phyloP scores from a whole-genome alignment of 2,888 invertebrate species.

The Mantis religiosa region DNA sequence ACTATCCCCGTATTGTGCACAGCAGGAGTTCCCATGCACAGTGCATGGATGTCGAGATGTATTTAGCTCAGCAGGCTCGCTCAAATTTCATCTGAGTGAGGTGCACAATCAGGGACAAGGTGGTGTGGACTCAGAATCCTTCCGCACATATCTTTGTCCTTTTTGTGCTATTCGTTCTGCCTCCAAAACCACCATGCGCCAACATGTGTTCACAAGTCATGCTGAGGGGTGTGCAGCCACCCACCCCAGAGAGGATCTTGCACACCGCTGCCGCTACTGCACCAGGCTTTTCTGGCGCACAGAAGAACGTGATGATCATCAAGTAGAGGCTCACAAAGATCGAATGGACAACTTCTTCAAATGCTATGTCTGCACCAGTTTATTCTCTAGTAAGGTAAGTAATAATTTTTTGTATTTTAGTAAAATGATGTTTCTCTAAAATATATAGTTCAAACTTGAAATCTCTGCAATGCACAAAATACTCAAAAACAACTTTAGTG shows the following conservation, averaged over 20 bases:
- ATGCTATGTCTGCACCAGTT: slow-evolving; percentile 27
- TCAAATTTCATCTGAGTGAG: slow-evolving; percentile 3
- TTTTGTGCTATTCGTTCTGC: slow-evolving; percentile 34
- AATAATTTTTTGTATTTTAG: not conserved
- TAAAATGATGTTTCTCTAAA: too few species aligned
- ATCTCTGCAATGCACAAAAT: too few species aligned
- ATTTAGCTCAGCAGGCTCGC: slow-evolving; percentile 12
- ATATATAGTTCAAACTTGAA: too few species aligned
- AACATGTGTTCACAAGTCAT: slow-evolving; percentile 31
- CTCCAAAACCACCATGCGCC: slow-evolving; percentile 46
- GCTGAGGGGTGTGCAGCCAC: slow-evolving; percentile 28
- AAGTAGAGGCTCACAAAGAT: slow-evolving; percentile 27
- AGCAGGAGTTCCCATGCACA: slow-evolving; percentile 4
- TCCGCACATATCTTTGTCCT: slow-evolving; percentile 26
- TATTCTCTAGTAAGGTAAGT: slow-evolving; percentile 29
- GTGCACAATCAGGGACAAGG: slow-evolving; percentile 5
- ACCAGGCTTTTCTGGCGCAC: slow-evolving; percentile 52
- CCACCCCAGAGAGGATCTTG: slow-evolving; percentile 49
- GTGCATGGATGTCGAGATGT: slow-evolving; percentile 13
- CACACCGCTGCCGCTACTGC: slow-evolving; percentile 51
- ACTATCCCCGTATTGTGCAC: slow-evolving; percentile 6
- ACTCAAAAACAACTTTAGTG: too few species aligned
- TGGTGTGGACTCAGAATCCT: slow-evolving; percentile 2
- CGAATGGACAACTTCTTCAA: slow-evolving; percentile 26
- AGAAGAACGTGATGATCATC: slow-evolving; percentile 47